Evolutionary conservation across 2,888 invertebrate genomes (phyloP).

Genomic region (Plebejus anna): DNA sequence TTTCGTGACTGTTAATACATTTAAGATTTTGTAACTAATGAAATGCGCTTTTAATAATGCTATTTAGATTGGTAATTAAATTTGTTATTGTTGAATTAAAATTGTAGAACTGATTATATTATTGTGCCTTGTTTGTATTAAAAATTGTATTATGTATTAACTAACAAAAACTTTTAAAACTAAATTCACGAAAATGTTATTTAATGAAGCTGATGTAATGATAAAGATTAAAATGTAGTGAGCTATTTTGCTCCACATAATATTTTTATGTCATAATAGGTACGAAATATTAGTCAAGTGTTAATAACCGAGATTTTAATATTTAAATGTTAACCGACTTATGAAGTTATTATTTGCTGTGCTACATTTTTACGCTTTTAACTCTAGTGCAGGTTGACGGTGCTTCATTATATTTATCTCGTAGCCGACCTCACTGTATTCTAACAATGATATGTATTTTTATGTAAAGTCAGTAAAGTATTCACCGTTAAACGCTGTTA

Average conservation of each 20-base stretch:
- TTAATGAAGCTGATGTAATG: not conserved
- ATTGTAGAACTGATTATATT: not conserved
- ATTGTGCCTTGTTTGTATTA: not conserved
- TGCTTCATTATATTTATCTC: not conserved
- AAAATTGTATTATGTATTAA: not conserved
- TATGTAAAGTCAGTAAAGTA: not conserved
- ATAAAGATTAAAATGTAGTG: not conserved
- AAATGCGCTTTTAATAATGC: not conserved
- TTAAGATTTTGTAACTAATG: constrained; percentile 14
- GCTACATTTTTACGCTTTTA: not conserved
- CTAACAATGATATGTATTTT: constrained; percentile 15
- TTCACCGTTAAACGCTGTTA: not conserved
- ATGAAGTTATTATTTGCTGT: not conserved
- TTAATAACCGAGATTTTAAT: not conserved
- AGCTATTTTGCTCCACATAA: not conserved
- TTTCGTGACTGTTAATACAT: not conserved
- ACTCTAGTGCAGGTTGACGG: not conserved
- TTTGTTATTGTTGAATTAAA: not conserved
- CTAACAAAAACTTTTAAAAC: not conserved
- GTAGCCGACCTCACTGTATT: not conserved
- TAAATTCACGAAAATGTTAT: not conserved
- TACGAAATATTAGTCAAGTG: not conserved
- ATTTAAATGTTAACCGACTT: not conserved
- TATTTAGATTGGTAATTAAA: constrained; percentile 8
- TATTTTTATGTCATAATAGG: not conserved